phyloP scores from a whole-genome alignment of 2,888 invertebrate genomes.

The Sarcophaga subvicina region DNA sequence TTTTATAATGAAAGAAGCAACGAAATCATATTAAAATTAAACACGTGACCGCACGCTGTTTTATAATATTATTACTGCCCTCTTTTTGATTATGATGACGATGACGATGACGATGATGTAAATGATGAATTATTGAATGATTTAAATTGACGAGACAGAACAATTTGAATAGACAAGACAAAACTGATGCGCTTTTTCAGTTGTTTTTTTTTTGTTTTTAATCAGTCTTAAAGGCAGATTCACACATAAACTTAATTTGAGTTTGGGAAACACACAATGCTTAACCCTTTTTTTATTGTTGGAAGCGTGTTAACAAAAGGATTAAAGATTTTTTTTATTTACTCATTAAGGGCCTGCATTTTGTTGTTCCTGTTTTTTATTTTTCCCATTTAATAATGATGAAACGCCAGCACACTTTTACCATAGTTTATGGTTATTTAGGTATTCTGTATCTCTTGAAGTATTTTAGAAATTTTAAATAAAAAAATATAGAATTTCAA shows the following conservation, averaged over 20 bases:
- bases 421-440: constrained; percentile 59
- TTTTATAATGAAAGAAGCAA: constrained; percentile 33
- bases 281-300: constrained; percentile 54
- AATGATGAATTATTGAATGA: constrained; percentile 51
- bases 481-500: constrained; percentile 61
- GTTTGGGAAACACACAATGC: constrained; percentile 27
- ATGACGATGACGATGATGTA: constrained; percentile 40
- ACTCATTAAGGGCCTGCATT: constrained; percentile 42
- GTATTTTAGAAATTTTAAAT: constrained; percentile 58
- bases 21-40: constrained; percentile 48
- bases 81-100: constrained; percentile 58
- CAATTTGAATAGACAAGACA: constrained; percentile 42
- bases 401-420: constrained; percentile 68
- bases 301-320: constrained; percentile 66
- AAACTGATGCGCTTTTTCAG: constrained; percentile 66
- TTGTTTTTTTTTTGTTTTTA: constrained; percentile 62
- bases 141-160: constrained; percentile 60
- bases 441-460: constrained; percentile 1
- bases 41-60: constrained; percentile 68
- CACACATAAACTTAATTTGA: constrained; percentile 27
- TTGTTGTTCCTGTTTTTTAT: constrained; percentile 45
- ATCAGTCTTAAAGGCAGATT: constrained; percentile 62
- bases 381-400: constrained; percentile 43
- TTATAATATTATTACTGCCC: constrained; percentile 40
- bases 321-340: constrained; percentile 48